A percentile compares a stretch with the other conserved stretches of the same genome.
Evolutionary conservation across 2,797 vertebrate species (phyloP).

Genomic region (Austrolebias charrua): DNA sequence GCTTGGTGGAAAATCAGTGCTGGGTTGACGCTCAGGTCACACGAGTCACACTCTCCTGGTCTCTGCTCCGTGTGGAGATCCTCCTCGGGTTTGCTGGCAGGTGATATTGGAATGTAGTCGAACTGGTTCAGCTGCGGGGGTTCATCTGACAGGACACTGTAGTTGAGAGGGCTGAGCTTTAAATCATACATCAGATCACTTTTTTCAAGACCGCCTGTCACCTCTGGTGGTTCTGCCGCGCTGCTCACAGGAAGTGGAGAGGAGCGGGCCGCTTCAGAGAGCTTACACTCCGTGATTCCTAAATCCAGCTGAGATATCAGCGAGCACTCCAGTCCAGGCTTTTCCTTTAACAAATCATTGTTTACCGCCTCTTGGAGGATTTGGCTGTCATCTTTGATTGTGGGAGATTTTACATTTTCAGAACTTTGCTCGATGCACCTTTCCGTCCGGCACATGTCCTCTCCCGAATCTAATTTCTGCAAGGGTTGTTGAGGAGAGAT

Average conservation of each 20-base stretch:
- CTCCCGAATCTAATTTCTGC: conserved; percentile 41
- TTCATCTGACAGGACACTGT: conserved; percentile 69
- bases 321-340: conserved; percentile 55
- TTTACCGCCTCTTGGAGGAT: conserved; percentile 44
- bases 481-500: conserved; percentile 42
- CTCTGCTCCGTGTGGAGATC: conserved; percentile 53
- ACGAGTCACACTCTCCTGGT: conserved; percentile 58
- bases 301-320: conserved; percentile 65
- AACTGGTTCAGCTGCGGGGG: conserved; percentile 71
- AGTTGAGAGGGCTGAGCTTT: conserved; percentile 79
- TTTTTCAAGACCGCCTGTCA: conserved; percentile 48
- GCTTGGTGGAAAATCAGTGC: conserved; percentile 66
- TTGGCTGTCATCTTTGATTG: conserved; percentile 40
- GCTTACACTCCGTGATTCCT: conserved; percentile 60
- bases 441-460: conserved; percentile 44
- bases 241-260: conserved; percentile 49
- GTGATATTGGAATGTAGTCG: conserved; percentile 72
- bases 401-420: conserved; percentile 47
- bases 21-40: conserved; percentile 62
- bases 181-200: conserved; percentile 67
- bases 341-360: conserved; percentile 29
- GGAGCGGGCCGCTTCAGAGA: conserved; percentile 49
- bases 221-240: conserved; percentile 49
- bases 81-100: conserved; percentile 61
- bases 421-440: conserved; percentile 48